A percentile compares a stretch with the other conserved stretches of the same genome.
These are phyloP conservation scores for Mnemiopsis leidyi DNA, from an alignment of 37 sponge, comb jelly and placozoan species.

Conservation along the genomic window DNA sequence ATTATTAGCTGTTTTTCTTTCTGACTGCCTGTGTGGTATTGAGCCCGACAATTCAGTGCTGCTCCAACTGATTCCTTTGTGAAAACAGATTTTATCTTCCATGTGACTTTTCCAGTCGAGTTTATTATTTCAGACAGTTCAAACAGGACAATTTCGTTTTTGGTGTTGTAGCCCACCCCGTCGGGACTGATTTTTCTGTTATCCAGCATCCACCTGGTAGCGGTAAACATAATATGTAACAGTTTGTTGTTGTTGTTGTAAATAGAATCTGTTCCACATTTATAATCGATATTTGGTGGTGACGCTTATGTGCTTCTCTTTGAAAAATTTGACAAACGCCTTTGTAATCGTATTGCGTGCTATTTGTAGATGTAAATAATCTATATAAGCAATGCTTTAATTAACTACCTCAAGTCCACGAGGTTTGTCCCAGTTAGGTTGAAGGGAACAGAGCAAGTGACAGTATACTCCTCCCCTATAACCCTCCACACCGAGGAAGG, in stretches of 20 bases:
- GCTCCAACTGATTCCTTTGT: not conserved
- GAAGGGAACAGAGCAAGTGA: not conserved
- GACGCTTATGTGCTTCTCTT: too few species aligned
- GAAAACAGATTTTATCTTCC: not conserved
- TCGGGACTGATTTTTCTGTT: not conserved
- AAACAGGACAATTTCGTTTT: not conserved
- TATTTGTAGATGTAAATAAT: too few species aligned
- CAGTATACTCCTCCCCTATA: not conserved
- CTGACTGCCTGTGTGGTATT: not conserved
- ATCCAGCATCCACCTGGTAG: not conserved
- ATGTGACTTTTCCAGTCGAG: not conserved
- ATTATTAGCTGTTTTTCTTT: not conserved
- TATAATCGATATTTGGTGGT: too few species aligned
- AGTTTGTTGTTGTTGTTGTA: too few species aligned
- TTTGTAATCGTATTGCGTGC: too few species aligned
- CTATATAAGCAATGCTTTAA: too few species aligned
- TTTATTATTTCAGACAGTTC: not conserved
- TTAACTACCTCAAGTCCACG: not conserved
- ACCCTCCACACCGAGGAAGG: not conserved
- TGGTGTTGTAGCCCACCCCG: not conserved
- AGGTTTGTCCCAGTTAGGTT: not conserved
- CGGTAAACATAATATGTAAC: too few species aligned
- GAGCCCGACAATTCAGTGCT: not conserved
- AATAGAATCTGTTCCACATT: too few species aligned
- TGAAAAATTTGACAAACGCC: too few species aligned